Evolutionary conservation across 2,888 invertebrate genomes (phyloP), one percentile per base, ranked within the genome.

Genomic region (Nipponacmea schrenckii): DNA sequence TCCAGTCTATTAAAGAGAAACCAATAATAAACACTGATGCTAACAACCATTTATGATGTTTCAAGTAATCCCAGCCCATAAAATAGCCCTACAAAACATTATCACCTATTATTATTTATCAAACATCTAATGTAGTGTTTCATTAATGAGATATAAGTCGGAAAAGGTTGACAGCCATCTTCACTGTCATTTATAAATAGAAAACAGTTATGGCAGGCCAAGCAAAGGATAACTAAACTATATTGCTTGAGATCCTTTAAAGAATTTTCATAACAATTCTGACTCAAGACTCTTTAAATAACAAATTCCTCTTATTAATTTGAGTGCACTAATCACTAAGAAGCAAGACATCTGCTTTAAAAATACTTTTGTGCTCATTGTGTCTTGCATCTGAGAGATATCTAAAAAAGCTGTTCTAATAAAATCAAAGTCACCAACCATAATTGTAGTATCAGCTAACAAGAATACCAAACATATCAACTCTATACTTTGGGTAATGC

Each of bases 1-100:
- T 71, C 85, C 87, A 87, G 73, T 88, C 88, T 8, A 82, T 64
- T 5, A 86, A 68, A 2, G 87, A 86, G 10, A 86, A 67, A 8
- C 70, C 39, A 17, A 86, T 62, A 12, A 87, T 76, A 39, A 84
- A 8, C 26, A 82, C 70, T 67, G 83, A 81, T 1, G 81, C 80
- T 5, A 82, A 69, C 67, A 87, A 72, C 88, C 88, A 88, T 67
- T 81, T 84, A 77, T 83, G 85, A 26, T 74, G 75, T 46, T 78
- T 56, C 45, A 86, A 79, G 63, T 84, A 80, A 27, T 77, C 68
- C 39, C 74, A 69, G 5, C 88, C 87, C 73, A 48, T 85, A 74
- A 75, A 81, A 80, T n/a, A 76, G 71, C 85, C 85, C 76, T 48
- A 77, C 80, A 15, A 72, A 64, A 70, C 44, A 73, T 44, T 5